Evolutionary conservation across 2,888 invertebrate genomes (phyloP), one percentile per base, ranked within the genome.

Genomic region (Odontomyia ornata): DNA sequence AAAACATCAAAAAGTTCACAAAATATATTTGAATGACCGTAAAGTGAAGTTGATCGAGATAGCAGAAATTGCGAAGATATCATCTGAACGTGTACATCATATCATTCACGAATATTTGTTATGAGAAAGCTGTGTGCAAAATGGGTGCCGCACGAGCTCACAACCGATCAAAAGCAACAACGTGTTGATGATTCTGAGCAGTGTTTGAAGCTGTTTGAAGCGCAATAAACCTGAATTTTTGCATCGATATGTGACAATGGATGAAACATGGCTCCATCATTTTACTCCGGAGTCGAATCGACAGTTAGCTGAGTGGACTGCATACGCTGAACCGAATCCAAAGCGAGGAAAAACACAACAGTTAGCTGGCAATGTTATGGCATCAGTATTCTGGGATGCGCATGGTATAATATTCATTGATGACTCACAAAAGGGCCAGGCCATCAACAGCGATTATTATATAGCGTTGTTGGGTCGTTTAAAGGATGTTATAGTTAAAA

Each of bases 341-440:
- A 82, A 82, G 81, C 80, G 81, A 76, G 76, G 78, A 75, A 82
- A 81, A 78, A 79, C 78, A 79, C 77, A 79, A 65, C 75, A 30
- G 71, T 83, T 80, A 25, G 80, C 82, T 76, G 80, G 81, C 21
- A 83, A 83, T 78, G 80, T 83, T 65, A 69, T 72, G 72, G 72
- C 56, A 11, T 56, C 72, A n/a, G 18, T 25, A 56, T 52, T 72
- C 28, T 52, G 82, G 83, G 82, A 84, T 83, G 75, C 81, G 13
- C 80, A 80, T 64, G 82, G 82, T 30, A 78, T 83, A 11, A 79
- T 84, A 5, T 79, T 80, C 77, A 82, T 60, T 82, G 83, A 84
- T 73, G 83, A 82, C 78, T 81, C 84, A 30, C 65, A 82, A 79
- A 83, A 83, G 73, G 81, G 82, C 52, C 82, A 80, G 81, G 83